Conservation (phyloP, 2,888 invertebrate species). For the Rhingia rostrata region DNA sequence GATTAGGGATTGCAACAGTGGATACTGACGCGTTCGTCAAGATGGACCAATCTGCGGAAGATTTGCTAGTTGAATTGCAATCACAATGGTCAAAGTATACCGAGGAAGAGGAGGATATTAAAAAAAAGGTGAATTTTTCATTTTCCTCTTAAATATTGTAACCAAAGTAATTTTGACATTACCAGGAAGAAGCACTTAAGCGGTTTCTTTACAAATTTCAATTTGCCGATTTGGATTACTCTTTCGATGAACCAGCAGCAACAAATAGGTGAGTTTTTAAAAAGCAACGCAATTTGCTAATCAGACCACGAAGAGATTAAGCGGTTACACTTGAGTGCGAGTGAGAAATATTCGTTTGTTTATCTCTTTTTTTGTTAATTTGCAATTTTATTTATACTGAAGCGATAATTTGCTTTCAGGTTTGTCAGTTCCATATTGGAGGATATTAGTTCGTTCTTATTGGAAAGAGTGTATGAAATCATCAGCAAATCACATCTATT, state of each 20-base stretch:
- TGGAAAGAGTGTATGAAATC: conserved; percentile 81
- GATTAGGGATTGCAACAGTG: conserved; percentile 45
- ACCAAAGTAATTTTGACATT: conserved; percentile 21
- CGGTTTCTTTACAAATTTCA: conserved; percentile 80
- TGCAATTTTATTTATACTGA: neutral
- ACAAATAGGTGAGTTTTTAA: conserved; percentile 32
- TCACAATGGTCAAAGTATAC: conserved; percentile 36
- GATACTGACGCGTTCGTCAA: conserved; percentile 20
- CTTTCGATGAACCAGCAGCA: conserved; percentile 36
- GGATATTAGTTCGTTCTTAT: conserved; percentile 80
- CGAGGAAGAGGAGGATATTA: conserved; percentile 23
- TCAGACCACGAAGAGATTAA: conserved; percentile 34
- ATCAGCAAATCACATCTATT: conserved; percentile 80
- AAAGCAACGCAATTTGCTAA: conserved; percentile 26
- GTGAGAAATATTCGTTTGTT: neutral
- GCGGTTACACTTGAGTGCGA: conserved; percentile 1
- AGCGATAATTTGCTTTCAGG: conserved; percentile 75
- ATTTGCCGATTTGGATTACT: conserved; percentile 74
- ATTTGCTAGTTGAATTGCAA: conserved; percentile 41
- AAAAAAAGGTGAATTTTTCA: conserved; percentile 35
- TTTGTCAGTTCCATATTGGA: conserved; percentile 81
- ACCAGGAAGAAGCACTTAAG: conserved; percentile 80
- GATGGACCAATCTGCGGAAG: conserved; percentile 45
- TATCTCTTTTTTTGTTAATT: conserved; percentile 5
- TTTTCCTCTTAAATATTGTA: neutral